Conservation (phyloP, 2,888 invertebrate genomes). For the Pollenia labialis region DNA sequence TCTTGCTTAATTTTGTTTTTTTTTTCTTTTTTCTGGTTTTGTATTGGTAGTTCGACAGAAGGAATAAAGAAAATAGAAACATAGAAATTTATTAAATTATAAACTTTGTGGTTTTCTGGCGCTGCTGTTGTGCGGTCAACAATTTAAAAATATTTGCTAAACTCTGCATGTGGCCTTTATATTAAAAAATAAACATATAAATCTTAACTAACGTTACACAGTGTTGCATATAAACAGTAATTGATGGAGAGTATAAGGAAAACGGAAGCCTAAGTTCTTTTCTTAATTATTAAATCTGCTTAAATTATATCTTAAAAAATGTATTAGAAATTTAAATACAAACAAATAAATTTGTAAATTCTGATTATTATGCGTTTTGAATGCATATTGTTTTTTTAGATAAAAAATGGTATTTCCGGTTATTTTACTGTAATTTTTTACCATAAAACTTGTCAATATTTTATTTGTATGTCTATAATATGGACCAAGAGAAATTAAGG, state of each 20-base stretch:
- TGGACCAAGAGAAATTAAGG: too few relatives aligned
- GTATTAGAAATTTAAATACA: too few relatives aligned
- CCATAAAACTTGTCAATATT: too few relatives aligned
- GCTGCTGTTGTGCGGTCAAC: constrained; percentile 20
- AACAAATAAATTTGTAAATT: too few relatives aligned
- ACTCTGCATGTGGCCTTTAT: constrained; percentile 70
- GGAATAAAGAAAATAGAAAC: not conserved
- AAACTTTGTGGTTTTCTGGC: constrained; percentile 59
- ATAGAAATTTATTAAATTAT: constrained; percentile 69
- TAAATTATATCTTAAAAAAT: too few relatives aligned
- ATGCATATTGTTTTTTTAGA: too few relatives aligned
- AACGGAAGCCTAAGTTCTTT: not conserved
- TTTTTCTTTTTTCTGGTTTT: not conserved
- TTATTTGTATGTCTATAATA: too few relatives aligned
- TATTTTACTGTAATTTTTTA: too few relatives aligned
- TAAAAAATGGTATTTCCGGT: too few relatives aligned
- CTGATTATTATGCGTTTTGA: too few relatives aligned
- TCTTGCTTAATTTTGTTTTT: constrained; percentile 4
- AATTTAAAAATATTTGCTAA: constrained; percentile 55
- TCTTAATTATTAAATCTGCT: not conserved
- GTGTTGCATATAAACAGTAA: not conserved
- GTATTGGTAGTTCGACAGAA: not conserved
- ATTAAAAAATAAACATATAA: constrained; percentile 64
- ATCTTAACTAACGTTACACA: constrained; percentile 50
- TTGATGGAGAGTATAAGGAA: not conserved